These are phyloP conservation scores for Panonychus citri DNA, from an alignment of 1,140 invertebrate species.

Conservation along the genomic window DNA sequence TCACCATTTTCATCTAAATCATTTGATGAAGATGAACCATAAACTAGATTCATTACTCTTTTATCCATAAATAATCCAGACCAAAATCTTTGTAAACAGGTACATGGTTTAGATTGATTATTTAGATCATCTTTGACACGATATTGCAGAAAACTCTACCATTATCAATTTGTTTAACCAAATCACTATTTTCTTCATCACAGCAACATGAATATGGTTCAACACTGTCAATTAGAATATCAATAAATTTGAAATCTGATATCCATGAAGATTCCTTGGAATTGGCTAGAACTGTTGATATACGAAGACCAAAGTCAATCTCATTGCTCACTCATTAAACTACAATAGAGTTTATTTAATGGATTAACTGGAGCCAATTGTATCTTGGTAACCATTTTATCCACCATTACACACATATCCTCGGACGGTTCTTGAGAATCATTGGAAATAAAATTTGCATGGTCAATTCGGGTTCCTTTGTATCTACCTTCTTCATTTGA, in stretches of 20 bases:
- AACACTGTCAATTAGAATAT: conserved; percentile 7
- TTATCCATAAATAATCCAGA: background rate
- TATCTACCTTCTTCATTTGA: no score
- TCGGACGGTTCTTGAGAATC: no score
- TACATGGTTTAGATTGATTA: background rate
- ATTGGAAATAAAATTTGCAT: no score
- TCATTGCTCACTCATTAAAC: conserved; percentile 88
- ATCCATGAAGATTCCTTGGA: conserved; percentile 6
- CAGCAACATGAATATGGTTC: conserved; percentile 8
- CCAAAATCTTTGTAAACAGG: background rate
- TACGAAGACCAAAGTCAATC: conserved; percentile 92
- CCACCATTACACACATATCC: no score
- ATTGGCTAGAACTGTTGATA: conserved; percentile 72
- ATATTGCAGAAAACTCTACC: no score
- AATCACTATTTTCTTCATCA: background rate
- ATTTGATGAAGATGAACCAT: background rate
- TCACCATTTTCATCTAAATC: no score
- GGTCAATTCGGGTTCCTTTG: no score
- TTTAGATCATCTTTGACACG: no score
- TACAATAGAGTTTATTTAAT: conserved; percentile 43
- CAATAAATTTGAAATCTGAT: conserved; percentile 10
- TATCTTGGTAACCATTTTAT: no score
- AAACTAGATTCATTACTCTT: conserved; percentile 3
- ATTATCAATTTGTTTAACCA: background rate
- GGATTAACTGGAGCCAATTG: background rate